Conservation (phyloP, 2,113 vertebrate species). For the Alligator mississippiensis region DNA sequence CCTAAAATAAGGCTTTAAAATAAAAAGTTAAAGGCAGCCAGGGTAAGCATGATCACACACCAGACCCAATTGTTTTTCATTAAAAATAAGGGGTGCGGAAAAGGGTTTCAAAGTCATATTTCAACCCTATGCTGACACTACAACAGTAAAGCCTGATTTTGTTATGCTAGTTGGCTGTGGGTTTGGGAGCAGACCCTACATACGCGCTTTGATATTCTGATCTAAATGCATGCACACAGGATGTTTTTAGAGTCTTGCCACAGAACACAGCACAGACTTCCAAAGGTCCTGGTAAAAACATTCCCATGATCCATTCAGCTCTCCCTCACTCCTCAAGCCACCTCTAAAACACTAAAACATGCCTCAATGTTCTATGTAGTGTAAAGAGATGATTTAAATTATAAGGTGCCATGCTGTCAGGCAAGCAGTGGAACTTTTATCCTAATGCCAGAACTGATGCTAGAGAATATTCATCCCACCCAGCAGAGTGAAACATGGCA, state of each 20-base stretch:
- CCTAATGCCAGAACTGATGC: conserved; percentile 45
- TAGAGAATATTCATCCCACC: conserved; percentile 17
- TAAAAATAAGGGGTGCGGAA: conserved; percentile 57
- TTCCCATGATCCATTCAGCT: background rate
- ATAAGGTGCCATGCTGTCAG: conserved; percentile 55
- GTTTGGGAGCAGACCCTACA: conserved; percentile 64
- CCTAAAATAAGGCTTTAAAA: conserved; percentile 66
- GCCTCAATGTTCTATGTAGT: conserved; percentile 4
- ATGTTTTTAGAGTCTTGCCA: conserved; percentile 53
- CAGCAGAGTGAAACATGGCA: conserved; percentile 12
- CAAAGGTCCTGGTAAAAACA: fast-evolving
- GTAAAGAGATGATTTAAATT: conserved; percentile 43
- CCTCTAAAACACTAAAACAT: background rate
- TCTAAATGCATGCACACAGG: conserved; percentile 34
- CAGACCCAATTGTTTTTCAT: conserved; percentile 59
- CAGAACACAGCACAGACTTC: background rate
- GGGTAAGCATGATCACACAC: conserved; percentile 61
- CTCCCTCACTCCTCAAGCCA: conserved; percentile 21
- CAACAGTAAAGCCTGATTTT: conserved; percentile 70
- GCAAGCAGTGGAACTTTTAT: conserved; percentile 33
- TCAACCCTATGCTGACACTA: conserved; percentile 66
- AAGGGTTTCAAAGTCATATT: conserved; percentile 71
- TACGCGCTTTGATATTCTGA: conserved; percentile 43
- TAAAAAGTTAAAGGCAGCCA: conserved; percentile 64
- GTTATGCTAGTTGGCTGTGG: conserved; percentile 65